These are phyloP conservation scores for Coregonus ussuriensis DNA, from an alignment of 2,797 vertebrate species.

Conservation along the genomic window DNA sequence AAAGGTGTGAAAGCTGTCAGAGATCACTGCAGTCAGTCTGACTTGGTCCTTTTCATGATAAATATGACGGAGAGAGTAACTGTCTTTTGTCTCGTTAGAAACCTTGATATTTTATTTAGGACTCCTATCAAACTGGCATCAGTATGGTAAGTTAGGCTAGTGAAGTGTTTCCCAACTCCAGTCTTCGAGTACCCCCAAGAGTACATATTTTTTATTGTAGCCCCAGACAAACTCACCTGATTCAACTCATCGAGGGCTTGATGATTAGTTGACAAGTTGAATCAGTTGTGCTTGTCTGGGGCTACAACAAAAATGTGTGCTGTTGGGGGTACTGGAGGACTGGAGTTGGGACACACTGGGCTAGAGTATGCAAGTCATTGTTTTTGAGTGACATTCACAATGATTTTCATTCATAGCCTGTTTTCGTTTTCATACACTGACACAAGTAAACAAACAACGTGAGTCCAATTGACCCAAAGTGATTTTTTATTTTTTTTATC, in stretches of 20 bases:
- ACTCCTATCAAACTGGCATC: neutral
- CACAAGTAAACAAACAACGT: constrained; percentile 2
- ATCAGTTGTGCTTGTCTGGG: no score
- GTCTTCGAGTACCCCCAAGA: no score
- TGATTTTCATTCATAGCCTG: constrained; percentile 11
- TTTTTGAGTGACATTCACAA: neutral
- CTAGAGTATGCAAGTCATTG: constrained; percentile 5
- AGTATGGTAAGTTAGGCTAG: neutral
- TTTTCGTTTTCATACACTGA: neutral
- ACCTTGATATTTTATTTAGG: constrained; percentile 21
- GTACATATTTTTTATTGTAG: no score
- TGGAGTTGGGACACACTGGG: neutral
- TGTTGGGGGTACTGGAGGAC: no score
- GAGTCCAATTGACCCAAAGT: neutral
- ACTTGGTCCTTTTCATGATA: constrained; percentile 5
- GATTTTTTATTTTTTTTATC: neutral
- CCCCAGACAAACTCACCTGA: no score
- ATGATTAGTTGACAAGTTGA: no score
- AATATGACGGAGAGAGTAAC: neutral
- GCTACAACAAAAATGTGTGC: no score
- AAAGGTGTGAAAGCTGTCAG: neutral
- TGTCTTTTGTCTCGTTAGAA: neutral
- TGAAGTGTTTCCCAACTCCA: no score
- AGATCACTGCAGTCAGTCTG: neutral
- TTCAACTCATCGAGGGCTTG: no score